These are phyloP conservation scores for Bombus difficillimus DNA, from an alignment of 1,140 invertebrate genomes.

Conservation along the genomic window DNA sequence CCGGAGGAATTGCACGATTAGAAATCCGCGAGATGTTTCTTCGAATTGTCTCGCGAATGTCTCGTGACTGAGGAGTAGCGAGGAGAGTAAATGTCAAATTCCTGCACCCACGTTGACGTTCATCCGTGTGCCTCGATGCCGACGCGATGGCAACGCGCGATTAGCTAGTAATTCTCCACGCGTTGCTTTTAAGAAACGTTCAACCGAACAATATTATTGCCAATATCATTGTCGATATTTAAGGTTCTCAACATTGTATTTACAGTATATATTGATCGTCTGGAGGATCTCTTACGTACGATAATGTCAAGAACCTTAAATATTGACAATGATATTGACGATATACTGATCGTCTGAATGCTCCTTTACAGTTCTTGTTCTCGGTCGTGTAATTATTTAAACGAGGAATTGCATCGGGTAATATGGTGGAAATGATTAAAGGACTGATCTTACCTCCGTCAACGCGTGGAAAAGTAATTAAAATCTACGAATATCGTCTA, in stretches of 20 bases:
- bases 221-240: too few species aligned
- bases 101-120: not conserved
- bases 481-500: not conserved
- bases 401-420: not conserved
- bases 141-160: not conserved
- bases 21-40: not conserved
- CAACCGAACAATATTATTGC: too few species aligned
- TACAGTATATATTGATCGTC: too few species aligned
- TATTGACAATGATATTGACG: too few species aligned
- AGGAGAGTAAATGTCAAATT: slow-evolving; percentile 5
- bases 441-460: slow-evolving; percentile 20
- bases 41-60: not conserved
- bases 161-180: not conserved
- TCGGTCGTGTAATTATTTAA: not conserved
- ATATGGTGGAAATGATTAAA: slow-evolving; percentile 1
- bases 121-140: not conserved
- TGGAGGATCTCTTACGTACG: too few species aligned
- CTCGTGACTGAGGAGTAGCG: not conserved
- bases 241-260: too few species aligned
- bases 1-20: not conserved
- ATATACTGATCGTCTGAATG: too few species aligned
- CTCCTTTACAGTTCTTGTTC: not conserved
- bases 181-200: too few species aligned
- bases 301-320: too few species aligned
- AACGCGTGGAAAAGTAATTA: not conserved